Evolutionary conservation across 2,797 vertebrate genomes (phyloP).

Genomic region (Catamblyrhynchus diadema): DNA sequence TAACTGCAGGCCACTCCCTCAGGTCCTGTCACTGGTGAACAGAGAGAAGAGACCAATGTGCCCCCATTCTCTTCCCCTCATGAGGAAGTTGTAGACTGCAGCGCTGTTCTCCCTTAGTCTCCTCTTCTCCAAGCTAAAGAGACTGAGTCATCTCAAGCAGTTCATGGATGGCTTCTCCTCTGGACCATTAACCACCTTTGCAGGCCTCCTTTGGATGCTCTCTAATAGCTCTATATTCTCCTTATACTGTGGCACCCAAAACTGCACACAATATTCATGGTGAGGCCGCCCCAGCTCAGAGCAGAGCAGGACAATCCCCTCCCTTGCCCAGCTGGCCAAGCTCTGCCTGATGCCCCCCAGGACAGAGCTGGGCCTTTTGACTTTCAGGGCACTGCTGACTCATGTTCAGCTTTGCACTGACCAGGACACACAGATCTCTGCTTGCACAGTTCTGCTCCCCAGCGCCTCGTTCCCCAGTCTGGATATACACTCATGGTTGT

Average conservation of each 20-base stretch:
- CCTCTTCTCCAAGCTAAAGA: not conserved
- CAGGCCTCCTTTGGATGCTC: not conserved
- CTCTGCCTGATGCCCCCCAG: not conserved
- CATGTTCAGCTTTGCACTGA: accelerated
- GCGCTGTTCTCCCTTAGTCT: not conserved
- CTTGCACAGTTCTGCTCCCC: not conserved
- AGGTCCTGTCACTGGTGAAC: not conserved
- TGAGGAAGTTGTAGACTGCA: not conserved
- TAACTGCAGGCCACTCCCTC: not conserved
- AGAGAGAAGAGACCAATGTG: not conserved
- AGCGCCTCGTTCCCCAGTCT: accelerated
- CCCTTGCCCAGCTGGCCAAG: accelerated
- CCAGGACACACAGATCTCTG: not conserved
- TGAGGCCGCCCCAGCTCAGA: accelerated
- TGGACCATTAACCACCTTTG: not conserved
- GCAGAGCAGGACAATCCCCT: accelerated
- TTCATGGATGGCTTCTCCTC: not conserved
- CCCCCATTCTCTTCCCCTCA: not conserved
- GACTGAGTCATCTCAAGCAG: not conserved
- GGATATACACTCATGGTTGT: not conserved
- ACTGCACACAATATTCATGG: accelerated
- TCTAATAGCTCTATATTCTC: not conserved
- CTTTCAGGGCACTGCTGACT: not conserved
- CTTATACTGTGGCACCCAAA: not conserved
- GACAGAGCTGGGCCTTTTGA: accelerated